Conservation (phyloP, 2,797 vertebrate genomes). For the Aeoliscus strigatus region DNA sequence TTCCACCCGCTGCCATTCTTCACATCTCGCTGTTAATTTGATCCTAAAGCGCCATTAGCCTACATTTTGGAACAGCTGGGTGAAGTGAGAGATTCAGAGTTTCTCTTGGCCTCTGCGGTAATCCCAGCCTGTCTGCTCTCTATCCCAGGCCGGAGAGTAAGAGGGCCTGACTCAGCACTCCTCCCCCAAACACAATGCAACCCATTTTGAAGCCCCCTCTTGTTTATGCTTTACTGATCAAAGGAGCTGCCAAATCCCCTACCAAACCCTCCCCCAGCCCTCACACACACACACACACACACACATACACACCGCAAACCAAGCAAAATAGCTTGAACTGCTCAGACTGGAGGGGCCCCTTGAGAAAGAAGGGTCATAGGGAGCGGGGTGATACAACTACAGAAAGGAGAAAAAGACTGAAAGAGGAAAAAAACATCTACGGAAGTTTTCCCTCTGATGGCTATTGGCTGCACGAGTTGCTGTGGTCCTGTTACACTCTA, state of each 20-base stretch:
- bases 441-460: constrained; percentile 66
- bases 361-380: constrained; percentile 78
- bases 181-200: constrained; percentile 74
- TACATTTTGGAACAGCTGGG: constrained; percentile 62
- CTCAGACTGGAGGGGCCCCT: constrained; percentile 75
- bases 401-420: constrained; percentile 46
- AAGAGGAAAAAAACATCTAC: constrained; percentile 49
- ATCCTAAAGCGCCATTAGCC: constrained; percentile 48
- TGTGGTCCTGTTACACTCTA: constrained; percentile 71
- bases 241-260: constrained; percentile 82
- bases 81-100: constrained; percentile 60
- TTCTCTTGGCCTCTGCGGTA: constrained; percentile 61
- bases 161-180: constrained; percentile 84
- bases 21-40: constrained; percentile 37
- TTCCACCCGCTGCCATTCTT: constrained; percentile 16
- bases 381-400: constrained; percentile 64
- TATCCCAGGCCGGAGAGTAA: constrained; percentile 58
- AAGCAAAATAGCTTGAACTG: constrained; percentile 78
- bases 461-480: constrained; percentile 68
- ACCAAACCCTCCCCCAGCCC: constrained; percentile 57
- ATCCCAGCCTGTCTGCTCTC: constrained; percentile 67
- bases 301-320: constrained; percentile 53
- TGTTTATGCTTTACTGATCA: constrained; percentile 93
- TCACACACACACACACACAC: constrained; percentile 35
- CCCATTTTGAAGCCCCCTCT: constrained; percentile 84